Conservation (phyloP, 2,797 vertebrate species). For the Emys orbicularis region DNA sequence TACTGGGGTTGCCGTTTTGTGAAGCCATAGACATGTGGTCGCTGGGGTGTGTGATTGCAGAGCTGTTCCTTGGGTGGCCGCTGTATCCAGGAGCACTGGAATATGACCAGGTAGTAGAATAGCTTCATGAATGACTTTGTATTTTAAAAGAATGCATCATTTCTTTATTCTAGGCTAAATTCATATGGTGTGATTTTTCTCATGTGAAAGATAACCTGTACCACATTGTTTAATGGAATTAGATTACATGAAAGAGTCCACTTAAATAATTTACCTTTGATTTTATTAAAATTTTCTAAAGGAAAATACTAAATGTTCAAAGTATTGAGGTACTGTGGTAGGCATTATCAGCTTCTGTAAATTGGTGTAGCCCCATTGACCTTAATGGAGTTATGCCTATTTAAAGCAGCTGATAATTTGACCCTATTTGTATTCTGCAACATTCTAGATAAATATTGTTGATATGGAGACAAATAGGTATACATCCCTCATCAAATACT, state of each 20-base stretch:
- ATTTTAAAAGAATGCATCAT: not conserved
- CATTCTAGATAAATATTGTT: not conserved
- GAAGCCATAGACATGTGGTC: conserved; percentile 99
- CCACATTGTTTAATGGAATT: not conserved
- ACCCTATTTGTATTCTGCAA: not conserved
- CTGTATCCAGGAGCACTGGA: conserved; percentile 98
- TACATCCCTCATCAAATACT: not conserved
- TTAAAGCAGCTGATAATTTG: not conserved
- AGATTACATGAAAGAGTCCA: not conserved
- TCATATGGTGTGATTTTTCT: not conserved
- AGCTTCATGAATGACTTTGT: not conserved
- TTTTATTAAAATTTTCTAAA: not conserved
- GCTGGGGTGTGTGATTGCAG: conserved; percentile 98
- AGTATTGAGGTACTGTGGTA: not conserved
- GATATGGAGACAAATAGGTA: not conserved
- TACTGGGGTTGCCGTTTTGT: conserved; percentile 99
- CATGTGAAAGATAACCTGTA: not conserved
- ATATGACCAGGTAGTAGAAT: conserved; percentile 95
- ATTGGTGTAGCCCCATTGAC: not conserved
- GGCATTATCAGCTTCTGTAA: not conserved
- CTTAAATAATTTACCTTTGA: not conserved
- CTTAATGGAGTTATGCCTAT: not conserved
- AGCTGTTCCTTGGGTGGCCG: conserved; percentile 99
- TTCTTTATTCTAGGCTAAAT: not conserved
- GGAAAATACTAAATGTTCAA: not conserved